Conservation (phyloP, 2,888 invertebrate genomes). For the Tridacna crocea region DNA sequence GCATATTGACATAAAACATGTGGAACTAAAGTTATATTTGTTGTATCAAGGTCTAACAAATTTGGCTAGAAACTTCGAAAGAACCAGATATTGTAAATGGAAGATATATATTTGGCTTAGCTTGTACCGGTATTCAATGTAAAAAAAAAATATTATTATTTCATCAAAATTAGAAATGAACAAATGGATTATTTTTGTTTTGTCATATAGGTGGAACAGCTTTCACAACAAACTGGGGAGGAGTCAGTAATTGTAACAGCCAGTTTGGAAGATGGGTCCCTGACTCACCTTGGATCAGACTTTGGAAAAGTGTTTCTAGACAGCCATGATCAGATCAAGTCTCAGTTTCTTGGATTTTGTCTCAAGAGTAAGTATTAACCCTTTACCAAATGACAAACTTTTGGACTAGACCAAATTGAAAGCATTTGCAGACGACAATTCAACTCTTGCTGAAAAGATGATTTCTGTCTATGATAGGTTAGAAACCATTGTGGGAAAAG, state of each 20-base stretch:
- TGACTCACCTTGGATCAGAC: conserved; percentile 47
- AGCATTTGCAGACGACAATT: background rate
- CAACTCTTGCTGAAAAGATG: background rate
- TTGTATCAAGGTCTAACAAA: too few species aligned
- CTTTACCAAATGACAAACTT: background rate
- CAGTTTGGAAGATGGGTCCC: conserved; percentile 42
- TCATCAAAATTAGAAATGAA: background rate
- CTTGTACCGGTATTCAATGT: too few species aligned
- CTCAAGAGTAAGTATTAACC: conserved; percentile 37
- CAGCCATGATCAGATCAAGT: conserved; percentile 48
- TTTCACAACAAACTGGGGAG: conserved; percentile 2
- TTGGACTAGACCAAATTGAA: background rate
- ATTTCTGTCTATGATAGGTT: background rate
- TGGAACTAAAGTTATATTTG: too few species aligned
- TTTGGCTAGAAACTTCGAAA: too few species aligned
- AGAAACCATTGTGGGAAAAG: background rate
- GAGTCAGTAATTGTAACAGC: conserved; percentile 27
- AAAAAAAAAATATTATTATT: too few species aligned
- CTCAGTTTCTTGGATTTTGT: conserved; percentile 54
- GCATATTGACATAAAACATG: too few species aligned
- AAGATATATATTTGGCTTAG: too few species aligned
- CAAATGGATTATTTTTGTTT: background rate
- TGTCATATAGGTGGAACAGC: conserved; percentile 5
- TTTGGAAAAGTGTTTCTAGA: conserved; percentile 44
- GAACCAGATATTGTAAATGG: too few species aligned